These are phyloP conservation scores for Cyrtorhinus lividipennis DNA, from an alignment of 1,140 invertebrate genomes.

Conservation along the genomic window DNA sequence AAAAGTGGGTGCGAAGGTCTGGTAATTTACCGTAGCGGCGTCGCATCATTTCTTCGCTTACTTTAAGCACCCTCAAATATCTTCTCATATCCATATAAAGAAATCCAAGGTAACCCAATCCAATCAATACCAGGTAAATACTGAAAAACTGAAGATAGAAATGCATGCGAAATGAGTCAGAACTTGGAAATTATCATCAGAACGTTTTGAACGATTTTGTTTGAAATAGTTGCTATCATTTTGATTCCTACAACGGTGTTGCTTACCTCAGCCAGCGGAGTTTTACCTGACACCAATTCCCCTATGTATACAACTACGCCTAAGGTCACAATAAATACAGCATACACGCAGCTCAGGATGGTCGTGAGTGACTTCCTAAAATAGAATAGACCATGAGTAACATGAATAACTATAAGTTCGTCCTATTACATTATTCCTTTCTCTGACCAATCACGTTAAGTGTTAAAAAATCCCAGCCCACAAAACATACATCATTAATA, in stretches of 20 bases:
- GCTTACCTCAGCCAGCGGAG: constrained; percentile 38
- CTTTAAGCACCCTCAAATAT: constrained; percentile 35
- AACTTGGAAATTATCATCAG: not conserved
- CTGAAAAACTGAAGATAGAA: constrained; percentile 39
- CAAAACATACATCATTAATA: no score
- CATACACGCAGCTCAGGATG: constrained; percentile 46
- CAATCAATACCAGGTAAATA: constrained; percentile 38
- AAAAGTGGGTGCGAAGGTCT: no score
- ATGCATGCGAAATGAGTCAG: not conserved
- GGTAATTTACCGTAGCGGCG: constrained; percentile 17
- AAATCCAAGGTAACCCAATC: constrained; percentile 42
- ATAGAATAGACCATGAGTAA: no score
- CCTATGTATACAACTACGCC: constrained; percentile 45
- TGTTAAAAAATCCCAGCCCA: no score
- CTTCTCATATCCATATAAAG: constrained; percentile 43
- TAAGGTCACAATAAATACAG: constrained; percentile 45
- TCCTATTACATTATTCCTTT: no score
- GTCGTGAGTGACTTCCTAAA: constrained; percentile 39
- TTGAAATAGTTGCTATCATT: no score
- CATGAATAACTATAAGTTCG: no score
- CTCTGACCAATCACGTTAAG: no score
- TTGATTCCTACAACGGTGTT: no score
- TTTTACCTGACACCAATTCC: constrained; percentile 37
- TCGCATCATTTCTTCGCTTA: constrained; percentile 3
- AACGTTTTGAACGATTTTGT: no score